Evolutionary conservation across 2,113 vertebrate species (phyloP), one percentile per base, ranked within the genome.

Genomic region (Triplophysa rosa): DNA sequence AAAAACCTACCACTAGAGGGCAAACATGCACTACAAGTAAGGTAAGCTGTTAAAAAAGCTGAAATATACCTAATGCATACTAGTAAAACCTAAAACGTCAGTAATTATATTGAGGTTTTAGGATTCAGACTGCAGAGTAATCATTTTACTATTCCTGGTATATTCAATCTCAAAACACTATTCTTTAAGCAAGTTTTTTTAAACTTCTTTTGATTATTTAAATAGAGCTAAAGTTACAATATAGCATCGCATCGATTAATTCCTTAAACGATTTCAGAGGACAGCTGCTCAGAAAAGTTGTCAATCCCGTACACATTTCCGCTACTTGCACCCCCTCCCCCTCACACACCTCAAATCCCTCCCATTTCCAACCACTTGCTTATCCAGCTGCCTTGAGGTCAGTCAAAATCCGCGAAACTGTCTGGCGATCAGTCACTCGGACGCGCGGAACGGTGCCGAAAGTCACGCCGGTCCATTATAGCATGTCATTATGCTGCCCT

Each of bases 321-420:
- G 82, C 82, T 80, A 23, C 58, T 58, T 70, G 59, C 64, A 6
- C 19, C 2, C 67, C 49, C 42, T 45, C 73, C 79, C 79, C 76
- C 83, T 83, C 87, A 86, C 83, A 75, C 83, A 68, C 70, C 61
- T 67, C 74, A 65, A 84, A 79, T 84, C 86, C 89, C 87, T 87
- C 82, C 86, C 72, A 81, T 85, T 77, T 81, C 78, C 85, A 72
- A 75, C 63, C 80, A 80, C 81, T 59, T 87, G 76, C 63, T 89
- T 86, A 83, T 82, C 85, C 67, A 70, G 67, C 67, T 79, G 67
- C 78, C 29, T 52, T 49, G 67, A 79, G 78, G 56, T 29, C 67
- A 70, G 68, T 37, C 59, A 65, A 3, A 37, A 33, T 71, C 61
- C 45, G 61, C 11, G 45, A 54, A 52, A 77, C 58, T 45, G 52